phyloP scores from a whole-genome alignment of 2,888 invertebrate genomes.

The Cantharis rufa region DNA sequence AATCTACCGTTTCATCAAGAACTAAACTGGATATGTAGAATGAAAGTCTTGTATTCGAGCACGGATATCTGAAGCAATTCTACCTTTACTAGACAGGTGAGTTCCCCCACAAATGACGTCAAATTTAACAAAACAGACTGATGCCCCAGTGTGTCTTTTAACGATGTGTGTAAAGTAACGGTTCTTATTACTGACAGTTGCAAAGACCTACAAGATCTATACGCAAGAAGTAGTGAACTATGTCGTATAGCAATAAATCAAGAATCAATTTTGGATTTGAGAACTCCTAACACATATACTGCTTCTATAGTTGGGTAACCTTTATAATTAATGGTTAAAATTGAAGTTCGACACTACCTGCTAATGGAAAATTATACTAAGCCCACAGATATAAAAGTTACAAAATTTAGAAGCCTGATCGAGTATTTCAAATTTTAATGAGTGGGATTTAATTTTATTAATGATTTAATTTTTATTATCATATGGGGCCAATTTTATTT shows the following conservation, averaged over 20 bases:
- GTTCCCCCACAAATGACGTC: slow-evolving; percentile 34
- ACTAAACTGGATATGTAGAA: slow-evolving; percentile 28
- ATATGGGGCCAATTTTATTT: too few relatives aligned
- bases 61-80: slow-evolving; percentile 22
- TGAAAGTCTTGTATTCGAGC: slow-evolving; percentile 36
- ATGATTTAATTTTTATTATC: too few relatives aligned
- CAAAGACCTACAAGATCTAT: slow-evolving; percentile 25
- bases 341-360: background rate
- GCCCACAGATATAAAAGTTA: background rate
- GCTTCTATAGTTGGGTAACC: background rate
- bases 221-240: slow-evolving; percentile 22
- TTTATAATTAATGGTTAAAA: background rate
- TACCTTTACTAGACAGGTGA: slow-evolving; percentile 34
- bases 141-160: slow-evolving; percentile 18
- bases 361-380: background rate
- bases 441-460: background rate
- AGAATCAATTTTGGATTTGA: background rate
- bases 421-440: background rate
- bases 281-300: background rate
- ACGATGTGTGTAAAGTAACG: slow-evolving; percentile 27
- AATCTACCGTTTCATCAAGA: slow-evolving; percentile 14
- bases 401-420: background rate
- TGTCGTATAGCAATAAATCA: background rate
- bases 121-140: slow-evolving; percentile 26
- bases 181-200: slow-evolving; percentile 30